Evolutionary conservation across 2,888 invertebrate genomes (phyloP), one percentile per base, ranked within the genome.

Genomic region (Drosophila subsilvestris): DNA sequence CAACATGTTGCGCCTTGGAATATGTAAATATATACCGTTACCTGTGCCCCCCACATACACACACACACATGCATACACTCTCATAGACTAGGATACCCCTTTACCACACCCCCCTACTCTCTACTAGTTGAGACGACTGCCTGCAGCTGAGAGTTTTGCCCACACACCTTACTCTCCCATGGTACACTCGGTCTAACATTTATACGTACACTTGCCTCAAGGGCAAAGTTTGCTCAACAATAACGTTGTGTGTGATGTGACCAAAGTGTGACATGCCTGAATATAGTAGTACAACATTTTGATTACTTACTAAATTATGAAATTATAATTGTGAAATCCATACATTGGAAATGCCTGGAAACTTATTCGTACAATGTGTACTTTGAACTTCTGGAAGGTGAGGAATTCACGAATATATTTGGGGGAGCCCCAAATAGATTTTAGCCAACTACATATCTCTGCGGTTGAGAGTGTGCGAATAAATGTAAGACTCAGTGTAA

Each of bases 1-100:
- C 86, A 83, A 83, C 83, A 82, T 83, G 83, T 83, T 79, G 83
- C 86, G 63, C 47, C 58, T 58, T 63, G 75, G 48, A 63, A 63
- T 58, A 63, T 75, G 75, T 69, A 74, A 74, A 60, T 69, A 65
- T 22, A 27, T 61, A 17, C 55, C 62, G 53, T 49, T 62, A 48
- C 25, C 48, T 43, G 48, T 8, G 18, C 47, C n/a, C n/a, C n/a
- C n/a, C n/a, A n/a, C n/a, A n/a, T n/a, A n/a, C n/a, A n/a, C n/a
- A 37, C 51, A 57, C 56, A 44, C 14, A 57, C 18, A 17, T n/a
- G n/a, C 20, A 47, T 20, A 22, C 49, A 50, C 32, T 14, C 12
- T 14, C 32, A 32, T 37, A 37, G 37, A 37, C 14, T 37, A 37
- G 14, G 37, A 1, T 7, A 32, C 7, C 14, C 37, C 25, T 6